Evolutionary conservation across 2,113 vertebrate species (phyloP).

Genomic region (Sylvietta virens): DNA sequence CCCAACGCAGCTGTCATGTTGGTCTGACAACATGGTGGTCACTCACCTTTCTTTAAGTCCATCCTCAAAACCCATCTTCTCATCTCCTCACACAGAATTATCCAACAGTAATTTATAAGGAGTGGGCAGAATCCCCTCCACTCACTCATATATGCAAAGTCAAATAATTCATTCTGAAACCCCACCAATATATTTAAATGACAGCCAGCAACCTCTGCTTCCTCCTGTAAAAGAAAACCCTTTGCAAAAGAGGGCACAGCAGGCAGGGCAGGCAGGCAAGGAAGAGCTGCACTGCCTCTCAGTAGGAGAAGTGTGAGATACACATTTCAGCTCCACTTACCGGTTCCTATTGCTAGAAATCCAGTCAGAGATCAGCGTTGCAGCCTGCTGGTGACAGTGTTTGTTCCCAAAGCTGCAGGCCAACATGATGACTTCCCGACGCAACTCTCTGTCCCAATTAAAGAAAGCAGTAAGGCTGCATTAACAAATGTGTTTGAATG

Average conservation of each 20-base stretch:
- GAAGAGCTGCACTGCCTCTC: not conserved
- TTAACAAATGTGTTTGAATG: not conserved
- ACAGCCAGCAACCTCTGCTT: not conserved
- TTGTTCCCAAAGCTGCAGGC: conserved; percentile 96
- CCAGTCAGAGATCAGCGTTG: conserved; percentile 93
- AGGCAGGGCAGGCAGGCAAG: not conserved
- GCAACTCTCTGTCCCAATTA: conserved; percentile 80
- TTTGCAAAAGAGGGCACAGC: not conserved
- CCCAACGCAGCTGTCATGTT: not conserved
- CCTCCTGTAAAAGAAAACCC: not conserved
- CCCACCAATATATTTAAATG: not conserved
- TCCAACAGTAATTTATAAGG: not conserved
- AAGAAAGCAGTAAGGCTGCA: not conserved
- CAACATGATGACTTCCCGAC: conserved; percentile 93
- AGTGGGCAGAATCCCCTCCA: not conserved
- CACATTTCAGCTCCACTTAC: conserved; percentile 53
- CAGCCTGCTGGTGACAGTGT: conserved; percentile 95
- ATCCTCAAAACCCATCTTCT: not conserved
- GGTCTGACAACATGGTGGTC: not conserved
- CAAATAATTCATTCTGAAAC: not conserved
- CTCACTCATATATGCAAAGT: not conserved
- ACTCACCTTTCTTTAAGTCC: not conserved
- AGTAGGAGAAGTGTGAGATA: not conserved
- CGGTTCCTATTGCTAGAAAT: conserved; percentile 98
- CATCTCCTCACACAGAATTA: not conserved